Base-by-base conservation (phyloP, 2,888 invertebrate genomes). In the Eilema griseolum region DNA sequence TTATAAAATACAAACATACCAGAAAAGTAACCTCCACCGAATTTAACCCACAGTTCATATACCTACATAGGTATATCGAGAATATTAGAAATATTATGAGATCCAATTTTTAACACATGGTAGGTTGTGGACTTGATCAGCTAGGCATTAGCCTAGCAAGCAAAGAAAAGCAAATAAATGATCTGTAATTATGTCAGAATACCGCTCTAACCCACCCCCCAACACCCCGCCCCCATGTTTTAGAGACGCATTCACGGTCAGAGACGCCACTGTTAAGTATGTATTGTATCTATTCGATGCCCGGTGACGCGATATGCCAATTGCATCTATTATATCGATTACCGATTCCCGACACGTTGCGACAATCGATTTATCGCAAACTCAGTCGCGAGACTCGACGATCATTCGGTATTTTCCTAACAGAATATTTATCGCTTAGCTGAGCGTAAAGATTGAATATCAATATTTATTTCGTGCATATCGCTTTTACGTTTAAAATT, bases 311-410 rank as follows among this genome's bases (percentile, higher is more conserved):
- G 83, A 79, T 80, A 74, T 74, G 78, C 70, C 81, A 81, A 83
- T 86, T 83, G 83, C 79, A 79, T 82, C 76, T 84, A 85, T 86
- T 83, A 83, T 77, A 78, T 83, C 78, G 84, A 86, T 87, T 86
- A 84, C 75, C 71, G 80, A 88, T 87, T 84, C 85, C 76, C 78
- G 79, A 83, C 86, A 83, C 86, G 86, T 86, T 77, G 76, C 77
- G 80, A 77, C 83, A 80, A 85, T 86, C 87, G 84, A 87, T 88
- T 88, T 84, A 86, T 84, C 85, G 83, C 83, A 78, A 82, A 79
- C 81, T 74, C 81, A 74, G 75, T 69, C 77, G 71, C 62, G 66
- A 61, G 28, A n/a, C 41, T 46, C 26, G 64, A 69, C 73, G 79
- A 73, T 76, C 80, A 79, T 83, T 85, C 73, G 83, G 80, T 81